Base-by-base conservation (phyloP, 92 coral and sea anemone genomes). In the Zoanthus sociatus region DNA sequence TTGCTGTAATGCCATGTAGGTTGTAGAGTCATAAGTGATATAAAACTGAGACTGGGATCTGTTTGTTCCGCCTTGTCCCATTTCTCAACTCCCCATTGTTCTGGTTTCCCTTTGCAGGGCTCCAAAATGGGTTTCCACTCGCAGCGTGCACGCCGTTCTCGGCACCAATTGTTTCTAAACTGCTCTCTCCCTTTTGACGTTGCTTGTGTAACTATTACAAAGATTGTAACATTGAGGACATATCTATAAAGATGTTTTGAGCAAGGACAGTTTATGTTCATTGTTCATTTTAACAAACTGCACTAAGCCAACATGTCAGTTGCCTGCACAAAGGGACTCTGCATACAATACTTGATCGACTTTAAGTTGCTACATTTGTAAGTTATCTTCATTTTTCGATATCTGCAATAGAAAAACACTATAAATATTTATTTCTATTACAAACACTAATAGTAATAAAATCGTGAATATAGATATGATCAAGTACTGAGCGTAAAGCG, bases 131-230 rank as follows among this genome's bases (percentile, higher is more conserved):
- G 56, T 12, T 72, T 64, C 90, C 93, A 92, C 47, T 93, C 96
- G 10, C 83, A 83, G 78, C 93, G 89, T 2, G 91, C 77, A 15
- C 92, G 88, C 51, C 88, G 87, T 13, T 86, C 86, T 87, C 91
- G 92, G 71, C 93, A 89, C 96, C 96, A 93, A 30, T 92, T 88
- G 71, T 70, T 88, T 77, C 86, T 77, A 73, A 93, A 93, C 42
- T 91, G 90, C 60, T 58, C 86, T 9, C 86, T 88, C 87, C 83
- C 61, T 60, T 82, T 76, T 73, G 76, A 33, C 71, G 21, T 56
- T 73, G 74, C 82, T 46, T 46, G 46, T 44, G 68, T 74, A 30
- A 58, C 66, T 0, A 44, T 63, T 20, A 66, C 21, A 32, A 63
- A 15, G 53, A 81, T 15, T 61, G 58, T 18, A 45, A 12, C 13